Evolutionary conservation across 2,113 vertebrate genomes (phyloP).

Genomic region (Sebastes fasciatus): DNA sequence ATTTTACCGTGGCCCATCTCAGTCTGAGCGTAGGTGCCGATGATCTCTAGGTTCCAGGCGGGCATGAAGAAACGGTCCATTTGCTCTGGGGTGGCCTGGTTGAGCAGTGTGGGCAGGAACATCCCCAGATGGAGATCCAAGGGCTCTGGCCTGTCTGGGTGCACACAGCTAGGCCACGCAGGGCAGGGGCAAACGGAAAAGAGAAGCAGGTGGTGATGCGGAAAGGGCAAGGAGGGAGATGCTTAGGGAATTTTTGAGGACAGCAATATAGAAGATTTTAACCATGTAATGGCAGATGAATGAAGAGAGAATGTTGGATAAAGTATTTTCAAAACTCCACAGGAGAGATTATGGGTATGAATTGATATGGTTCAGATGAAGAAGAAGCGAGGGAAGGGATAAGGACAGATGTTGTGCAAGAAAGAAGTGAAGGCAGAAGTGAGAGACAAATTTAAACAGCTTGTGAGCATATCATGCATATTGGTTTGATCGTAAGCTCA

Average conservation of each 20-base stretch:
- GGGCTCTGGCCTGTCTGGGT: constrained; percentile 90
- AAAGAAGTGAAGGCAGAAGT: constrained; percentile 37
- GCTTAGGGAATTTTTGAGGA: neutral
- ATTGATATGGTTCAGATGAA: constrained; percentile 11
- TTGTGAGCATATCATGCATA: constrained; percentile 67
- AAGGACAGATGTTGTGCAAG: neutral
- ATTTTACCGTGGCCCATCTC: constrained; percentile 99
- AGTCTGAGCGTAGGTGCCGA: constrained; percentile 99
- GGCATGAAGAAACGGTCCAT: constrained; percentile 98
- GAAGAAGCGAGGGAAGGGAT: neutral
- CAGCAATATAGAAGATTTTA: constrained; percentile 1
- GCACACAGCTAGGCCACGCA: constrained; percentile 86
- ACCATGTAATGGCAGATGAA: neutral
- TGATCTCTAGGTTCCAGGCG: constrained; percentile 98
- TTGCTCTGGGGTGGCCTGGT: constrained; percentile 95
- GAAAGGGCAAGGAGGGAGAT: constrained; percentile 4
- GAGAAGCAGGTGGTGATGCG: constrained; percentile 43
- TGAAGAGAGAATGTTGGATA: neutral
- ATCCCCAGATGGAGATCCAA: constrained; percentile 98
- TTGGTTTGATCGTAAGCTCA: constrained; percentile 35
- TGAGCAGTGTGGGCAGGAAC: constrained; percentile 98
- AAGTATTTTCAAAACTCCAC: constrained; percentile 41
- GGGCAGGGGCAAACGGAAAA: constrained; percentile 44
- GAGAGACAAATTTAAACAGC: constrained; percentile 70
- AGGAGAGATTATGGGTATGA: constrained; percentile 5